These are phyloP conservation scores for Agrotis ipsilon DNA, from an alignment of 2,888 invertebrate genomes.

Conservation along the genomic window DNA sequence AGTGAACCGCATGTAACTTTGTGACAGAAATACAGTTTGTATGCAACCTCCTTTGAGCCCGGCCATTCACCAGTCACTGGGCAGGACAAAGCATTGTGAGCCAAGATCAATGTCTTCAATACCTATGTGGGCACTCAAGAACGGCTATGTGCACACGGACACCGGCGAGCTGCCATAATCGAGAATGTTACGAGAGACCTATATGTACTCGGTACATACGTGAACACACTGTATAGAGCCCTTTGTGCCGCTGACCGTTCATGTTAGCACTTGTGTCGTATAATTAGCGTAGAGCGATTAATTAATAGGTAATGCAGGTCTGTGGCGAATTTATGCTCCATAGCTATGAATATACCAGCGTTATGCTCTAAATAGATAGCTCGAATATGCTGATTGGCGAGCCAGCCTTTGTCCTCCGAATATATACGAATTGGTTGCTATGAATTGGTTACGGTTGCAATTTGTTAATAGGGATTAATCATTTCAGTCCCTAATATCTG, in stretches of 20 bases:
- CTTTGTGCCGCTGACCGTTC: slow-evolving; percentile 83
- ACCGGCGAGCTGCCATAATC: slow-evolving; percentile 71
- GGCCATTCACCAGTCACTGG: slow-evolving; percentile 79
- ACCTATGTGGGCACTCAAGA: slow-evolving; percentile 75
- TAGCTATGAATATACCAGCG: slow-evolving; percentile 59
- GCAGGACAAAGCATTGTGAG: slow-evolving; percentile 83
- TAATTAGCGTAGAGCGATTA: slow-evolving; percentile 88
- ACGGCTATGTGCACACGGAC: slow-evolving; percentile 73
- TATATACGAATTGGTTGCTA: slow-evolving; percentile 58
- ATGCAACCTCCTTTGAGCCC: slow-evolving; percentile 78
- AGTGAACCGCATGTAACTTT: slow-evolving; percentile 73
- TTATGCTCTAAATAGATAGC: slow-evolving; percentile 61
- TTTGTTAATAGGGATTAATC: slow-evolving; percentile 57
- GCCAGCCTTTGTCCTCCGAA: slow-evolving; percentile 54
- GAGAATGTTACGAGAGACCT: slow-evolving; percentile 65
- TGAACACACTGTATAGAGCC: slow-evolving; percentile 60
- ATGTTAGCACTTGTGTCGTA: slow-evolving; percentile 83
- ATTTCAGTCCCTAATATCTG: slow-evolving; percentile 48
- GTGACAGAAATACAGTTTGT: slow-evolving; percentile 79
- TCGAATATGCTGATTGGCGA: slow-evolving; percentile 64
- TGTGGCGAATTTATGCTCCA: slow-evolving; percentile 75
- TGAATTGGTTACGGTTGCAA: slow-evolving; percentile 57
- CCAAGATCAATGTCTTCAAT: slow-evolving; percentile 86
- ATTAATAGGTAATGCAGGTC: slow-evolving; percentile 86
- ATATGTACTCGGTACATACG: slow-evolving; percentile 46